Conservation (phyloP, 2,113 vertebrate species). For the Struthio camelus region DNA sequence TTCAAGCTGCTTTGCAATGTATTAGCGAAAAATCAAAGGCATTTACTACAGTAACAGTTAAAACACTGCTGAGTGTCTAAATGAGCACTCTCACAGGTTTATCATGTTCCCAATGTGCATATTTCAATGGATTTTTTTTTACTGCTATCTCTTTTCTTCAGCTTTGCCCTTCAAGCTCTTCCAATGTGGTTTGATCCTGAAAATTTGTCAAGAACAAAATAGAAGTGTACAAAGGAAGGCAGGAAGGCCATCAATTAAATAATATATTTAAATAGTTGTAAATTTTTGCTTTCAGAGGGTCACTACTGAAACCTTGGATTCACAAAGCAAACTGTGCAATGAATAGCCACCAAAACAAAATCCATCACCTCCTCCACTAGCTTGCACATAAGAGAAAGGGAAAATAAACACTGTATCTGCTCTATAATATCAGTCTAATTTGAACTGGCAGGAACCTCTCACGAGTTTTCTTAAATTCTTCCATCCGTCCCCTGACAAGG, state of each 20-base stretch:
- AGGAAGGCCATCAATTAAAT: neutral
- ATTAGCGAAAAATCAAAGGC: neutral
- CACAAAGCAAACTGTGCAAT: neutral
- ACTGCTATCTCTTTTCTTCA: neutral
- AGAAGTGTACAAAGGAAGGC: neutral
- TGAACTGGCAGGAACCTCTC: neutral
- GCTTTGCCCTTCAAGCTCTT: neutral
- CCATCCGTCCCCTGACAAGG: accelerated
- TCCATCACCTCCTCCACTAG: neutral
- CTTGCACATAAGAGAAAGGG: neutral
- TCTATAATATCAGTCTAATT: neutral
- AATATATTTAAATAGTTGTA: neutral
- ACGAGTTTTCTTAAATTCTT: neutral
- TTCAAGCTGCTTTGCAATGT: neutral
- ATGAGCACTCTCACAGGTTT: neutral
- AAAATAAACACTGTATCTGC: neutral
- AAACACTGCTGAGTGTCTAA: neutral
- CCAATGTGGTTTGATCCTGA: neutral
- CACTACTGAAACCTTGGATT: neutral
- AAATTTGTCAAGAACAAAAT: neutral
- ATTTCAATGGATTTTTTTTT: neutral
- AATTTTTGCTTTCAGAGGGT: neutral
- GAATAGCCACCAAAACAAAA: neutral
- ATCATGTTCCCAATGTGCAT: neutral
- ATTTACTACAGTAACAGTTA: neutral